These are phyloP conservation scores for Diloba caeruleocephala DNA, from an alignment of 2,888 invertebrate species.

Conservation along the genomic window DNA sequence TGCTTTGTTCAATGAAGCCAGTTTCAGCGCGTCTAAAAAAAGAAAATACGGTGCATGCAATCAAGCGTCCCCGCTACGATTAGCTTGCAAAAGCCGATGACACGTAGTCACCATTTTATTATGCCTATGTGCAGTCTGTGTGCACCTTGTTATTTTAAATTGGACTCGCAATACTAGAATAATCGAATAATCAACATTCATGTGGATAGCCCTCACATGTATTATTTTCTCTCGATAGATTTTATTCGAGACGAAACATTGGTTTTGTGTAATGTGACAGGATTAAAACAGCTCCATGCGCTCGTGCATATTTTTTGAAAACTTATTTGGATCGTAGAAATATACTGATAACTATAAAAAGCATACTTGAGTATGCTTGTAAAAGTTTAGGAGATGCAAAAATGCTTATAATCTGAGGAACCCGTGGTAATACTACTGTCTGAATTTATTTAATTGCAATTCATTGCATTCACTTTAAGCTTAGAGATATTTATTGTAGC, in stretches of 20 bases:
- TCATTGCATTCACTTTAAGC: constrained; percentile 33
- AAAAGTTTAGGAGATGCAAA: constrained; percentile 44
- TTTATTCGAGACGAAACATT: too few relatives aligned
- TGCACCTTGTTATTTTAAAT: constrained; percentile 82
- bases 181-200: constrained; percentile 59
- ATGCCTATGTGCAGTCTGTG: constrained; percentile 69
- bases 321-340: constrained; percentile 4
- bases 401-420: constrained; percentile 44
- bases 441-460: constrained; percentile 44
- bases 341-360: constrained; percentile 6
- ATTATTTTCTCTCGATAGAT: constrained; percentile 7
- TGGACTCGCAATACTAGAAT: constrained; percentile 66
- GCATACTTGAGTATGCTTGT: constrained; percentile 21
- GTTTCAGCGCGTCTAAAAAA: constrained; percentile 70
- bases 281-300: too few relatives aligned
- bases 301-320: too few relatives aligned
- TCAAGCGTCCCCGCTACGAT: constrained; percentile 77
- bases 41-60: constrained; percentile 76
- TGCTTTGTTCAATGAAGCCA: constrained; percentile 81
- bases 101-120: constrained; percentile 77
- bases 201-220: constrained; percentile 54
- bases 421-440: constrained; percentile 26
- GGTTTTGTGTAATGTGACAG: too few relatives aligned
- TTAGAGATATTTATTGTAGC: constrained; percentile 8
- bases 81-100: constrained; percentile 78